Percentiles rank a stretch among this genome's conserved stretches.
Conservation (phyloP, 2,797 vertebrate genomes). For the Dermochelys coriacea region DNA sequence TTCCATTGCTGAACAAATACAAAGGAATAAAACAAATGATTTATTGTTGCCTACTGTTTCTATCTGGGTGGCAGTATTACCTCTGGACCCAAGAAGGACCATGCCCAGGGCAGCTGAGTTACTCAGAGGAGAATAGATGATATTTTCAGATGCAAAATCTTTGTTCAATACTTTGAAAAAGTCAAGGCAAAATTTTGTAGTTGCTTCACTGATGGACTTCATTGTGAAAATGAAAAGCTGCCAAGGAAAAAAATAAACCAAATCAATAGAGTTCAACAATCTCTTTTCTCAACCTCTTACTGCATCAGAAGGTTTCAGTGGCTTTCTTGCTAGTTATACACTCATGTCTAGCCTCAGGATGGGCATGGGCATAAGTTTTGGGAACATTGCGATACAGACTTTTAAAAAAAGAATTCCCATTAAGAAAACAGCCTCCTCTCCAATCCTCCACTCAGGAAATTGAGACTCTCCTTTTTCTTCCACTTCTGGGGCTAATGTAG, state of each 20-base stretch:
- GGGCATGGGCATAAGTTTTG: background rate
- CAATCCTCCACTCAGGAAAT: background rate
- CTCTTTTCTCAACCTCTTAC: background rate
- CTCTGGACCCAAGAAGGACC: conserved; percentile 68
- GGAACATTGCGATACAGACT: background rate
- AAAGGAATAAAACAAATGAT: background rate
- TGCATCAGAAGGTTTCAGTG: background rate
- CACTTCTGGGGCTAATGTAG: background rate
- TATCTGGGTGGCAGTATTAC: conserved; percentile 61
- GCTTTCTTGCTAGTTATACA: background rate
- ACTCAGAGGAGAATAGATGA: conserved; percentile 71
- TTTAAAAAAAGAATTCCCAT: background rate
- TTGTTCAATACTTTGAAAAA: conserved; percentile 62
- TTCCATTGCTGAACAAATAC: background rate
- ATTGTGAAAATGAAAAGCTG: conserved; percentile 34
- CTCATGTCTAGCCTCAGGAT: background rate
- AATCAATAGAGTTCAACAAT: background rate
- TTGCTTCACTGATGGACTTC: conserved; percentile 60
- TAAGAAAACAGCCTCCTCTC: background rate
- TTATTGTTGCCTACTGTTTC: conserved; percentile 34
- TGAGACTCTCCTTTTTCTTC: background rate
- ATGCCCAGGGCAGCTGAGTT: conserved; percentile 70
- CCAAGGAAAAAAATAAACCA: background rate
- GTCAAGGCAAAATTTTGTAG: conserved; percentile 70
- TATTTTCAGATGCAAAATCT: conserved; percentile 26